Base-by-base conservation (phyloP, 2,888 invertebrate genomes). In the Drosophila kokeensis region DNA sequence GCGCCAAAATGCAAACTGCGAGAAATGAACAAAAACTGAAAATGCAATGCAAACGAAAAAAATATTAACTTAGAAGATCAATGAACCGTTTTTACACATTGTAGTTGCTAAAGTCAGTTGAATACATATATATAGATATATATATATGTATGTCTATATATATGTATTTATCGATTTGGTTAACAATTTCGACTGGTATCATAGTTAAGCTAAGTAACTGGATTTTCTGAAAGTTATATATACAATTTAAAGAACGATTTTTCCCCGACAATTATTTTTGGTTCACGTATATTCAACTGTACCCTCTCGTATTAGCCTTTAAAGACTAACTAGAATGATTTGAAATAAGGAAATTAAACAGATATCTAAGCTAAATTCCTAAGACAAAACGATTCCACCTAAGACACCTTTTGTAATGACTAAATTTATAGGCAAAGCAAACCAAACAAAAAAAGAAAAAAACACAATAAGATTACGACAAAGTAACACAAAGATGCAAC, bases 341-440 rank as follows among this genome's bases (percentile, higher is more conserved):
- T 89, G 85, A 86, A 89, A 85, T 89, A 87, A 87, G 88, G 64
- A 73, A 73, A 69, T 68, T 60, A 57, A 75, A 75, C 73, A 87
- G 82, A 81, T 85, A 87, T 85, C 88, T 89, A 89, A 86, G 86
- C 89, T 89, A 89, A 86, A 89, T 85, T 86, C 86, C 86, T 89
- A 86, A 86, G 89, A 87, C 88, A 86, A 87, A 86, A 86, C 89
- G 86, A 86, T 89, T 86, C 89, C 86, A 89, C 89, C 89, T 89
- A 87, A 82, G 86, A 89, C 73, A 83, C 84, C 87, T 81, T 87
- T 86, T 89, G 85, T 85, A 87, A 85, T 68, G 79, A 85, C 73
- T 87, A 88, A 88, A 85, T 87, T 85, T 87, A 80, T 82, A 84
- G 76, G 69, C 71, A 79, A 76, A 60, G 55, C 65, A 59, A 61